Percentiles rank a stretch among this genome's conserved stretches.
These are phyloP conservation scores for Eciton burchellii DNA, from an alignment of 1,140 invertebrate species.

Conservation along the genomic window DNA sequence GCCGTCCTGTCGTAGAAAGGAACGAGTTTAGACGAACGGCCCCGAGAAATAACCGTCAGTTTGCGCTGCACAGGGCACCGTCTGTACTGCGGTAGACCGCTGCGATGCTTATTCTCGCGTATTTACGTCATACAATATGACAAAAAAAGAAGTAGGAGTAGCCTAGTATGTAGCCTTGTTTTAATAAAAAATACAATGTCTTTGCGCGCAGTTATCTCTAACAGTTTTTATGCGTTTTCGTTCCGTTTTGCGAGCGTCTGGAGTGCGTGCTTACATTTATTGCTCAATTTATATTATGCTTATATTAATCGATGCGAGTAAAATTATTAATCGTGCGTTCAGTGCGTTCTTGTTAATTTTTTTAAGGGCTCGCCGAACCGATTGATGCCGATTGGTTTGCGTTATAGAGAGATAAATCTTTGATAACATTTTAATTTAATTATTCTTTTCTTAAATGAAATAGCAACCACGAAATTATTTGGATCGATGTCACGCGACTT, in stretches of 20 bases:
- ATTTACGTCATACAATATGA: neutral
- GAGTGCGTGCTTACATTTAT: too few species aligned
- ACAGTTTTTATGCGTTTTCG: neutral
- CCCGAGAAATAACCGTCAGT: constrained; percentile 13
- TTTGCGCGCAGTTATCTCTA: neutral
- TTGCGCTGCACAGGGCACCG: too few species aligned
- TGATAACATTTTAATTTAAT: constrained; percentile 1
- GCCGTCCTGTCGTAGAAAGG: constrained; percentile 4
- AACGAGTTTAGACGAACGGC: neutral
- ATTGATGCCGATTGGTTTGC: neutral
- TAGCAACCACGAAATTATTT: constrained; percentile 63
- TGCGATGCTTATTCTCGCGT: neutral
- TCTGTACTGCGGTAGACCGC: too few species aligned
- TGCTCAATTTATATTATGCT: neutral
- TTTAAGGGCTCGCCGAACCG: neutral
- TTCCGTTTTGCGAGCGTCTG: neutral
- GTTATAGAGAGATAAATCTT: neutral
- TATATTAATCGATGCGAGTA: neutral
- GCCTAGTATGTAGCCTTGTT: neutral
- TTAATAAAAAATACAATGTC: neutral
- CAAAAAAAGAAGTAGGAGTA: too few species aligned
- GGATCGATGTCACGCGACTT: constrained; percentile 76
- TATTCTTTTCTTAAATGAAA: constrained; percentile 24
- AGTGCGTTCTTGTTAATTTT: constrained; percentile 6
- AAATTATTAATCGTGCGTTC: constrained; percentile 4